Percentiles rank a stretch among this genome's conserved stretches.
Evolutionary conservation across 2,888 invertebrate species (phyloP).

Genomic region (Microdon myrmicae): DNA sequence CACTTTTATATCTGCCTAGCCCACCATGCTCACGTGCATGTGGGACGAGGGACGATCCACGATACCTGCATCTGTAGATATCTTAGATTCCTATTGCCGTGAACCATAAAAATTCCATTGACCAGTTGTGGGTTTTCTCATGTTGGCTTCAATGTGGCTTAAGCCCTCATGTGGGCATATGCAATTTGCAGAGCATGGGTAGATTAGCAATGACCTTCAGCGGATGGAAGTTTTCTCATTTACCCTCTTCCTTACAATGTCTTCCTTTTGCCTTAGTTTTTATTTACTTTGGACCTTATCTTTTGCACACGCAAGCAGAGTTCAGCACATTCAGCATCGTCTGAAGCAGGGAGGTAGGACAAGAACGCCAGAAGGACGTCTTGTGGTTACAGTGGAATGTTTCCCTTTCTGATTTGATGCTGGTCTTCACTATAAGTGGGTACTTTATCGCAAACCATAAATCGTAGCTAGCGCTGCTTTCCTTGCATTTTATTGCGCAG

Average conservation of each 20-base stretch:
- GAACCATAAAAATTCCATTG: constrained; percentile 43
- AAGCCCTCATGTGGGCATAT: constrained; percentile 21
- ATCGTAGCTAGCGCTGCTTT: constrained; percentile 29
- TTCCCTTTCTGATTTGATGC: constrained; percentile 8
- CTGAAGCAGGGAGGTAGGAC: constrained; percentile 10
- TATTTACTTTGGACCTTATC: constrained; percentile 42
- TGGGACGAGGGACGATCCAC: constrained; percentile 22
- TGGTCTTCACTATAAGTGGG: constrained; percentile 20
- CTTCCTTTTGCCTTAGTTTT: background rate
- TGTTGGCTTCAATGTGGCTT: constrained; percentile 8
- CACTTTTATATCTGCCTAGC: constrained; percentile 34
- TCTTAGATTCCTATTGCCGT: constrained; percentile 39
- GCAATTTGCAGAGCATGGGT: constrained; percentile 24
- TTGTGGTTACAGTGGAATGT: constrained; percentile 45
- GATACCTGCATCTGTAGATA: constrained; percentile 29
- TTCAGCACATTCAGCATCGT: constrained; percentile 28
- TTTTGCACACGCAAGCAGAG: constrained; percentile 16
- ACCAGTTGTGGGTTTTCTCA: constrained; percentile 5
- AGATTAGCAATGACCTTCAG: constrained; percentile 52
- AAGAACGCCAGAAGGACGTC: constrained; percentile 23
- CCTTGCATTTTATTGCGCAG: background rate
- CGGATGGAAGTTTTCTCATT: constrained; percentile 8
- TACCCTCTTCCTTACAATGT: background rate
- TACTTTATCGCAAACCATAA: constrained; percentile 45
- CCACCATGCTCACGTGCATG: constrained; percentile 11